A percentile compares a stretch with the other conserved stretches of the same genome.
Evolutionary conservation across 2,797 vertebrate genomes (phyloP).

Genomic region (Psittacula echo): DNA sequence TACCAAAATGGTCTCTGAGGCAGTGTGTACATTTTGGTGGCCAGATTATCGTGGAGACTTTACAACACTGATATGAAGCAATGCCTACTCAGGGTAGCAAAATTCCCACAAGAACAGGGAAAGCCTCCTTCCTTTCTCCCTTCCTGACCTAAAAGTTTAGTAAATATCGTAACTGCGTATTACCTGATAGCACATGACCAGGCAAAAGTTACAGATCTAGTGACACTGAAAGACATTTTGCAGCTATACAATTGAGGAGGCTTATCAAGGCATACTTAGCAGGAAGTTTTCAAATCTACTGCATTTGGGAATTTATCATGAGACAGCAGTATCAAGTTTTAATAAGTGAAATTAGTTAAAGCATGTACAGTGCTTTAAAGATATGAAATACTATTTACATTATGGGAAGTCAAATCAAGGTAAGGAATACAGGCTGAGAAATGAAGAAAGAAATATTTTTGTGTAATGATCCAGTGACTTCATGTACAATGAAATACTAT

Average conservation of each 20-base stretch:
- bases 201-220: not conserved
- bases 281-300: conserved; percentile 21
- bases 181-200: not conserved
- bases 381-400: conserved; percentile 27
- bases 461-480: not conserved
- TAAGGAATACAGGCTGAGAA: not conserved
- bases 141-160: not conserved
- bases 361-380: conserved; percentile 15
- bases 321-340: conserved; percentile 31
- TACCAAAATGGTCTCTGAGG: not conserved
- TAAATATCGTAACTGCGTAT: not conserved
- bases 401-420: conserved; percentile 4
- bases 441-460: not conserved
- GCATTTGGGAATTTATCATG: conserved; percentile 30
- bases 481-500: not conserved
- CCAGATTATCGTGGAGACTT: not conserved
- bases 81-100: not conserved
- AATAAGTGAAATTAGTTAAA: conserved; percentile 44
- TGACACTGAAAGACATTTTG: not conserved
- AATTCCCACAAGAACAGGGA: not conserved
- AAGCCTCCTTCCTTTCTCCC: not conserved
- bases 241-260: not conserved
- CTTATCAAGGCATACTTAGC: not conserved
- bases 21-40: not conserved
- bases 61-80: not conserved